These are phyloP conservation scores for Andrena bicolor DNA, from an alignment of 2,888 invertebrate genomes.

Conservation along the genomic window DNA sequence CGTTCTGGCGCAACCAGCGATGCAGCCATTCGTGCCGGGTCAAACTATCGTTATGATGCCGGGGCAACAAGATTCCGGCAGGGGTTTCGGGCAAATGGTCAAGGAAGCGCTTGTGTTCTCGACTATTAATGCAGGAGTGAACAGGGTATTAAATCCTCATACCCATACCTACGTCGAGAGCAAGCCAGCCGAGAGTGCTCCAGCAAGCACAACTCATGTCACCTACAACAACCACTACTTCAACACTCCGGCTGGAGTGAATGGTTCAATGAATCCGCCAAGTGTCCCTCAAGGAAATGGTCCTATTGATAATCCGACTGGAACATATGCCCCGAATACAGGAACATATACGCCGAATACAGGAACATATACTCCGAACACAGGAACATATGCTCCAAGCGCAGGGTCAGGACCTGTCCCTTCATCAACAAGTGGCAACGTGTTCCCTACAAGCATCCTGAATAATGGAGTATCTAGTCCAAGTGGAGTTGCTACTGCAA, in stretches of 20 bases:
- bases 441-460: not conserved
- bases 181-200: slow-evolving; percentile 22
- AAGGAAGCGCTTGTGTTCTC: slow-evolving; percentile 77
- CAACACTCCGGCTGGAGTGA: slow-evolving; percentile 34
- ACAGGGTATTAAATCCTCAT: slow-evolving; percentile 73
- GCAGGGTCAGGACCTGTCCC: not conserved
- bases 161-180: slow-evolving; percentile 43
- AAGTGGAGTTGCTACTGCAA: not conserved
- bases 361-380: slow-evolving; percentile 7
- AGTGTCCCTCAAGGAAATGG: slow-evolving; percentile 18
- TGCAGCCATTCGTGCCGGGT: slow-evolving; percentile 74
- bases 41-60: slow-evolving; percentile 71
- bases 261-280: slow-evolving; percentile 18
- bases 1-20: slow-evolving; percentile 68
- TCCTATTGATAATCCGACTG: slow-evolving; percentile 18
- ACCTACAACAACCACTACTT: slow-evolving; percentile 76
- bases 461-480: not conserved
- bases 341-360: not conserved
- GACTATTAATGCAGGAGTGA: slow-evolving; percentile 74
- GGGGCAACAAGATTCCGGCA: slow-evolving; percentile 61
- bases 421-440: not conserved
- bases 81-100: slow-evolving; percentile 73
- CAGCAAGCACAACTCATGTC: slow-evolving; percentile 63
- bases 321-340: slow-evolving; percentile 5
- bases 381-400: not conserved